Evolutionary conservation across 23 tunicate species (phyloP), one percentile per base, ranked within the genome.

Genomic region (Halocynthia aurantium): DNA sequence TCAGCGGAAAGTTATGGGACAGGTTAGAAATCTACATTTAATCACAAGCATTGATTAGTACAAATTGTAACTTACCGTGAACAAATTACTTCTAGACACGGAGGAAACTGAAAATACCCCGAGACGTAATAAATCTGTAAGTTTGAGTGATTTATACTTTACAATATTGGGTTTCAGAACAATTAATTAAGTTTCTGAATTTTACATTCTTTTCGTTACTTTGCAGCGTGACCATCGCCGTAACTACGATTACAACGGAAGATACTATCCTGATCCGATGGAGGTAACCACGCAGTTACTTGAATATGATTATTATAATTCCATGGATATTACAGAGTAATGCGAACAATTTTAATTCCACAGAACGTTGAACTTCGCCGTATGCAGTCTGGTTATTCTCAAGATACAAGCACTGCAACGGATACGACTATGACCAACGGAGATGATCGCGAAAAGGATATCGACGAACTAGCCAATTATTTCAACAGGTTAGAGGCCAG

Each of bases 1-100:
- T 83, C 98, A 55, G 87, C 87, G 56, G 96, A 89, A 50, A 92
- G 98, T 53, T 82, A 88, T 71, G 98, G 98, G 86, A 66, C 79
- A 85, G 15, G 50, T 31, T 31, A 31, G 44, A 31, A 31, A 31
- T 31, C 44, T 31, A 1, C 4, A 31, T 31, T 31, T 4, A 31
- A 31, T 31, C 44, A 31, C 44, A 31, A 31, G 44, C 44, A 31
- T 31, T 31, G 44, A 31, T 31, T 31, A 31, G 44, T 31, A 31
- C 44, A 31, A 31, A 1, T 31, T 31, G 44, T 0, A 31, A 31
- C 44, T 31, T 31, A 31, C 44, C 4, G 44, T 31, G 4, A 60
- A 60, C 64, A 18, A 60, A 60, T 60, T 18, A 60, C 17, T 60
- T 68, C 10, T 18, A 74, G 78, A 74, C 56, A 74, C 78, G 6